Base-by-base conservation (phyloP, 2,113 vertebrate species). In the Neodontobutis hainanensis region DNA sequence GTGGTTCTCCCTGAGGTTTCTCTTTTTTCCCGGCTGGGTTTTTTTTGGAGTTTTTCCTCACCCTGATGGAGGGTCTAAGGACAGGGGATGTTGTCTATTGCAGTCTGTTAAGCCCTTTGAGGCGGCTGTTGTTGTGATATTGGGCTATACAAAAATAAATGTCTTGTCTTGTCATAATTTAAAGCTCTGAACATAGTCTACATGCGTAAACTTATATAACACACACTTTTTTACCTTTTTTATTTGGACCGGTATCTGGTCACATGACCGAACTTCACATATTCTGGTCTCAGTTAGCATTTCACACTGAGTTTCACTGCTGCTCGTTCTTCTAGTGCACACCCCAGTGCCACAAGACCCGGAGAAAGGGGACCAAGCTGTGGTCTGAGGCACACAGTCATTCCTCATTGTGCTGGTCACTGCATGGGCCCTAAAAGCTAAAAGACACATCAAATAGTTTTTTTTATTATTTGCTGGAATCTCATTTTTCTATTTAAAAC, bases 331-430 rank as follows among this genome's bases (percentile, higher is more conserved):
- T 47, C 96, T 92, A 0, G 93, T 94, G 73, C 96, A 97, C 82
- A 96, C 91, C 47, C 95, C 95, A 7, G 90, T 93, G 52, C 95
- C 94, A 8, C 96, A 97, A 0, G 94, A 95, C 92, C 94, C 95
- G 12, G 96, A 97, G 83, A 96, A 98, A 65, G 93, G 94, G 4
- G 95, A 97, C 96, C 96, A 98, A 6, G 92, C 91, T n/a, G 95
- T 95, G 43, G 95, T 96, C 78, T 96, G 94, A 62, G 94, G 85
- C 0, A 93, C 90, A 85, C 97, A 98, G 73, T 93, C 93, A 66
- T 38, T 16, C 48, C 68, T 66, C 90, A 93, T 83, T 60, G 87
- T 77, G 50, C 82, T 92, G 45, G 87, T 90, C 78, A 92, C 78
- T 32, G 69, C 70, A 38, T 80, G 65, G 35, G 49, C 77, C 61